Evolutionary conservation across 30 jellyfish, hydroid and myxozoan genomes (phyloP).

Genomic region (Aurelia sp.): DNA sequence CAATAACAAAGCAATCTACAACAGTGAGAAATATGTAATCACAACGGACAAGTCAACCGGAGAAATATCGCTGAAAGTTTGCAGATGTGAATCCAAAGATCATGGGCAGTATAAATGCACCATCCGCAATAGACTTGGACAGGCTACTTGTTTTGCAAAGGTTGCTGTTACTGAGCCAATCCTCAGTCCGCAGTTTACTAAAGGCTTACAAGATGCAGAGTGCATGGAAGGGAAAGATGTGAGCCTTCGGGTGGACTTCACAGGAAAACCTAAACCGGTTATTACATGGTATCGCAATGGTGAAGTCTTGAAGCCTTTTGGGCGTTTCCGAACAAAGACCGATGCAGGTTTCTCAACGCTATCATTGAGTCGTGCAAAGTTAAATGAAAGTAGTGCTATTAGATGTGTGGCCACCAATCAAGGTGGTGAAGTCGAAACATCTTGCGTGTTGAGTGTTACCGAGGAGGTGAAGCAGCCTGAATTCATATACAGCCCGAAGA

Average conservation of each 20-base stretch:
- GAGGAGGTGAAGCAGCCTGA: conserved; percentile 83
- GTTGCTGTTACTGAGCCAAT: conserved; percentile 71
- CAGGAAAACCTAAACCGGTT: conserved; percentile 95
- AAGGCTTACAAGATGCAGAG: conserved; percentile 60
- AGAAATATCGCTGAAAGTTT: conserved; percentile 33
- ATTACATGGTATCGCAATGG: conserved; percentile 88
- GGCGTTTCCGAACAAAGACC: conserved; percentile 65
- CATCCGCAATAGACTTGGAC: conserved; percentile 78
- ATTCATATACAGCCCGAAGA: conserved; percentile 76
- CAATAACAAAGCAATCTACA: conserved; percentile 65
- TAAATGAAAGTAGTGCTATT: conserved; percentile 73
- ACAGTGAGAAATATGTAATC: conserved; percentile 40
- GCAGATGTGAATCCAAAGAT: conserved; percentile 60
- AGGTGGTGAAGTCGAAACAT: conserved; percentile 81
- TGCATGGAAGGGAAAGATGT: conserved; percentile 78
- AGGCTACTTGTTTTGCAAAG: conserved; percentile 70
- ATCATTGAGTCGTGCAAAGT: conserved; percentile 59
- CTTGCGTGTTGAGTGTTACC: conserved; percentile 52
- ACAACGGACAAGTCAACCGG: conserved; percentile 33
- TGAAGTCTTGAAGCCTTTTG: conserved; percentile 71
- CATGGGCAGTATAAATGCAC: conserved; percentile 85
- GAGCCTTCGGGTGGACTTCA: conserved; percentile 67
- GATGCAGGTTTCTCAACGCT: conserved; percentile 68
- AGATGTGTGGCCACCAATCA: conserved; percentile 75
- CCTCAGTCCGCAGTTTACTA: conserved; percentile 81